phyloP scores from a whole-genome alignment of 2,113 vertebrate genomes.

The Salminus brasiliensis region DNA sequence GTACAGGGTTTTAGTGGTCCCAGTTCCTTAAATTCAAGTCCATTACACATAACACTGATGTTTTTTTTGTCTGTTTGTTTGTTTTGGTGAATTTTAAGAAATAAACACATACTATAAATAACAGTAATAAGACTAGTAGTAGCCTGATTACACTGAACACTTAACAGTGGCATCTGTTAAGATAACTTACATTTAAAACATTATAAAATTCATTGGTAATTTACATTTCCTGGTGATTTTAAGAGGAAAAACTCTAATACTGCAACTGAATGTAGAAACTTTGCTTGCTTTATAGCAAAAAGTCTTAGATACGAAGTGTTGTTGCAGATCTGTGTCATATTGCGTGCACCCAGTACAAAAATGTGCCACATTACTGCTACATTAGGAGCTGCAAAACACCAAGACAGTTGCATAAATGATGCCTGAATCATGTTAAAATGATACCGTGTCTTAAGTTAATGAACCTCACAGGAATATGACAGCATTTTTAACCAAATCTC shows the following conservation, averaged over 20 bases:
- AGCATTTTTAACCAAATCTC: neutral
- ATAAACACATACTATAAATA: conserved; percentile 10
- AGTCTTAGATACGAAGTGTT: neutral
- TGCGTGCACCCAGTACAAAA: conserved; percentile 8
- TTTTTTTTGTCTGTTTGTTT: neutral
- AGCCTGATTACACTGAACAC: conserved; percentile 19
- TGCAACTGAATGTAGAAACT: conserved; percentile 4
- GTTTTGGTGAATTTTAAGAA: conserved; percentile 4
- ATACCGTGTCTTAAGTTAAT: conserved; percentile 2
- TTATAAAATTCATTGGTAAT: conserved; percentile 14
- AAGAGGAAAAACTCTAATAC: too few species aligned
- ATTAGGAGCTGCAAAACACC: conserved; percentile 23
- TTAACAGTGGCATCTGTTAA: conserved; percentile 1
- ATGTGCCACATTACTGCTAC: conserved; percentile 32
- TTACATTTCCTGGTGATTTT: neutral
- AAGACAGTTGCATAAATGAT: conserved; percentile 1
- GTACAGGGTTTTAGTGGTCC: conserved; percentile 19
- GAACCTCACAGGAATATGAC: neutral
- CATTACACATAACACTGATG: conserved; percentile 8
- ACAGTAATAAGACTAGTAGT: conserved; percentile 6
- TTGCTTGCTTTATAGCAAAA: conserved; percentile 6
- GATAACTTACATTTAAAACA: neutral
- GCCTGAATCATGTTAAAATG: neutral
- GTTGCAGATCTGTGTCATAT: conserved; percentile 12
- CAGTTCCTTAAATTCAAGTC: conserved; percentile 24